phyloP scores from a whole-genome alignment of 2,797 vertebrate genomes.

The Mus spretus region DNA sequence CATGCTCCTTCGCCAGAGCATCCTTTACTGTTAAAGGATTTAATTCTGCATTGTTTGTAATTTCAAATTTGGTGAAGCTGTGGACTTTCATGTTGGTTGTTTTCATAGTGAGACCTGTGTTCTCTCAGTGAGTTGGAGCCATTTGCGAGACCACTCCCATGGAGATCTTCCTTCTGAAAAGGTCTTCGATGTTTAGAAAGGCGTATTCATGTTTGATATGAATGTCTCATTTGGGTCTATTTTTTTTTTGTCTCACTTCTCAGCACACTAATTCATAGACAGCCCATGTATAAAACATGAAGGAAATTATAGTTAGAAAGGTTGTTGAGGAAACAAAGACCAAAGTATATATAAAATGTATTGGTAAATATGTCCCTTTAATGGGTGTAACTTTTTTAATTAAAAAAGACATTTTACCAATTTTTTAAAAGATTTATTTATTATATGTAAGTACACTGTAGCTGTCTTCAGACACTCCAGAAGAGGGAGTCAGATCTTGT shows the following conservation, averaged over 20 bases:
- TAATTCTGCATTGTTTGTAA: conserved; percentile 19
- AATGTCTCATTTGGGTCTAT: background rate
- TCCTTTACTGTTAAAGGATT: background rate
- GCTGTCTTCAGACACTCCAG: too few species aligned
- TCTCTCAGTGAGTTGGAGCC: background rate
- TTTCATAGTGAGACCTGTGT: background rate
- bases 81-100: background rate
- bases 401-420: background rate
- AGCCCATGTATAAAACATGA: background rate
- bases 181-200: background rate
- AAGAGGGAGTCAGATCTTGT: too few species aligned
- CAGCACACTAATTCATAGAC: background rate
- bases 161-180: background rate
- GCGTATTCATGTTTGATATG: background rate
- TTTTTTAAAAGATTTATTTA: too few species aligned
- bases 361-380: background rate
- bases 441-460: too few species aligned
- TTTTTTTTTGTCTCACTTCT: conserved; percentile 14
- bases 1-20: background rate
- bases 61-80: background rate
- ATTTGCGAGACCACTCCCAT: background rate
- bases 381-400: background rate
- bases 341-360: background rate
- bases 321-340: background rate
- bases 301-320: conserved; percentile 14